Evolutionary conservation across 2,797 vertebrate genomes (phyloP).

Genomic region (Malurus splendens): DNA sequence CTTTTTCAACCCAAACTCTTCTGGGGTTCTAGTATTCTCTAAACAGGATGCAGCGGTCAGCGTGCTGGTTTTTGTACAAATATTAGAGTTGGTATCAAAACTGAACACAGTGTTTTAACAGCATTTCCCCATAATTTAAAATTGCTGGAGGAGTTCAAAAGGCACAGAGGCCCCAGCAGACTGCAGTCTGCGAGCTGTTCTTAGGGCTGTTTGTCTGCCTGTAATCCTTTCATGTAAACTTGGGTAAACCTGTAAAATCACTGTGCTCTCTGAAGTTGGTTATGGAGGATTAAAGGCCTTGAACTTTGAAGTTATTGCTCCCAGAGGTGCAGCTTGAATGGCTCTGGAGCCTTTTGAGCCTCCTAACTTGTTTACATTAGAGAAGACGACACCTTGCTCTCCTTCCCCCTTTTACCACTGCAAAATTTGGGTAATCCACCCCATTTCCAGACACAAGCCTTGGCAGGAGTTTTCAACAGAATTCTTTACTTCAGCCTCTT

Average conservation of each 20-base stretch:
- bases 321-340: not conserved
- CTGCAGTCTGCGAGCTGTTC: not conserved
- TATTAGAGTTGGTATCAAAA: not conserved
- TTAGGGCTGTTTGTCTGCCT: not conserved
- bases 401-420: not conserved
- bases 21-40: not conserved
- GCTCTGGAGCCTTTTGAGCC: not conserved
- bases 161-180: not conserved
- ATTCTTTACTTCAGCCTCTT: not conserved
- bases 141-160: not conserved
- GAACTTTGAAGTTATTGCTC: not conserved
- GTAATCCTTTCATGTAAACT: not conserved
- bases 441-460: not conserved
- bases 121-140: not conserved
- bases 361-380: not conserved
- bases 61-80: accelerated
- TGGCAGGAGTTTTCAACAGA: not conserved
- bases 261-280: not conserved
- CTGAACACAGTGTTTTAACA: not conserved
- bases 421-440: not conserved
- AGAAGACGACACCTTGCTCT: not conserved
- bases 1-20: not conserved
- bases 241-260: not conserved
- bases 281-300: not conserved
- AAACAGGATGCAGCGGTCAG: not conserved